These are phyloP conservation scores for Carettochelys insculpta DNA, from an alignment of 2,113 vertebrate genomes.

Conservation along the genomic window DNA sequence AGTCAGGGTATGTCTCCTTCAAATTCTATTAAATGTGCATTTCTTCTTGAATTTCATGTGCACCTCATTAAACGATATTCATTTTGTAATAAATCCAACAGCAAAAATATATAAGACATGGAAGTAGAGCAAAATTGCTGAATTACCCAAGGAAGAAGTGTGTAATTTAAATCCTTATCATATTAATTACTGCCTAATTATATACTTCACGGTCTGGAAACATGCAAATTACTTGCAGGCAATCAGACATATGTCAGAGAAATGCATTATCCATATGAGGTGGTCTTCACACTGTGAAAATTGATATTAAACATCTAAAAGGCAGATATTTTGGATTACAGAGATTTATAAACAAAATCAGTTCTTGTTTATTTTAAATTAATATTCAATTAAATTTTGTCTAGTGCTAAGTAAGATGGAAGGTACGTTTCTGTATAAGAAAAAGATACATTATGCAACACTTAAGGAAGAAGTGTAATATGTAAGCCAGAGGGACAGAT, in stretches of 20 bases:
- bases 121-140: neutral
- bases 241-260: conserved; percentile 58
- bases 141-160: neutral
- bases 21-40: conserved; percentile 26
- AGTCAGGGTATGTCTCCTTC: conserved; percentile 32
- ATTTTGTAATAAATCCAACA: neutral
- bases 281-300: conserved; percentile 60
- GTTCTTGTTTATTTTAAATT: conserved; percentile 42
- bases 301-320: conserved; percentile 45
- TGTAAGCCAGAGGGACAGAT: neutral
- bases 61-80: neutral
- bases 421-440: neutral
- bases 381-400: conserved; percentile 40
- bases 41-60: neutral
- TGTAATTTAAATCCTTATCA: conserved; percentile 31
- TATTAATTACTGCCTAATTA: conserved; percentile 60
- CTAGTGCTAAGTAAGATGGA: conserved; percentile 10
- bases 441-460: neutral
- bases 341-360: conserved; percentile 8
- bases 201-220: conserved; percentile 37
- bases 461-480: neutral
- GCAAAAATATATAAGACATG: neutral
- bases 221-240: conserved; percentile 37
- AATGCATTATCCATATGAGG: conserved; percentile 3
- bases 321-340: neutral